These are phyloP conservation scores for Oryzias dopingdopingensis DNA, from an alignment of 2,797 vertebrate genomes.

Conservation along the genomic window DNA sequence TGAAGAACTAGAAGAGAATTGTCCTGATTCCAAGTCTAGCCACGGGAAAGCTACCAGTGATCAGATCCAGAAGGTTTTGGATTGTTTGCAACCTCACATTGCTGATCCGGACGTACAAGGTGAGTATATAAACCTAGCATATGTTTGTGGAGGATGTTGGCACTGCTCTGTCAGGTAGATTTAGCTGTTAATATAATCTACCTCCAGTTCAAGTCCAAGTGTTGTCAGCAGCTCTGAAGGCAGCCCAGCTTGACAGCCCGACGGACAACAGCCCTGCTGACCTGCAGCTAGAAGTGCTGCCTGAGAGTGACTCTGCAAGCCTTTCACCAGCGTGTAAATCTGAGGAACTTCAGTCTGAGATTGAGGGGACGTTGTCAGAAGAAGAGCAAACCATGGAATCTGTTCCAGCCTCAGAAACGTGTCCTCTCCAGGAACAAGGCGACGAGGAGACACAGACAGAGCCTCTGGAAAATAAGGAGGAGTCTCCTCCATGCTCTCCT, in stretches of 20 bases:
- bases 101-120: conserved; percentile 89
- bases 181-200: conserved; percentile 23
- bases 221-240: conserved; percentile 87
- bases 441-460: conserved; percentile 45
- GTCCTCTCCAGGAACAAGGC: conserved; percentile 64
- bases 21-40: conserved; percentile 43
- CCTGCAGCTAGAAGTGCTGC: conserved; percentile 36
- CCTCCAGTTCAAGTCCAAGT: conserved; percentile 87
- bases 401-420: conserved; percentile 32
- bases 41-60: conserved; percentile 79
- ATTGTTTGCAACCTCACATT: conserved; percentile 85
- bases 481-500: conserved; percentile 61
- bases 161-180: background rate
- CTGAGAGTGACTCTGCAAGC: conserved; percentile 19
- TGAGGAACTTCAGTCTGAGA: conserved; percentile 54
- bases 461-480: conserved; percentile 57
- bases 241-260: conserved; percentile 83
- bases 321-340: conserved; percentile 28
- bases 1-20: conserved; percentile 44
- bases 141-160: background rate
- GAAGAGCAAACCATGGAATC: conserved; percentile 43
- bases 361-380: conserved; percentile 40
- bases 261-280: conserved; percentile 46
- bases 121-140: conserved; percentile 41
- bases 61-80: conserved; percentile 88